Conservation (phyloP, 1,140 invertebrate species). For the Mycetomoellerius zeteki region DNA sequence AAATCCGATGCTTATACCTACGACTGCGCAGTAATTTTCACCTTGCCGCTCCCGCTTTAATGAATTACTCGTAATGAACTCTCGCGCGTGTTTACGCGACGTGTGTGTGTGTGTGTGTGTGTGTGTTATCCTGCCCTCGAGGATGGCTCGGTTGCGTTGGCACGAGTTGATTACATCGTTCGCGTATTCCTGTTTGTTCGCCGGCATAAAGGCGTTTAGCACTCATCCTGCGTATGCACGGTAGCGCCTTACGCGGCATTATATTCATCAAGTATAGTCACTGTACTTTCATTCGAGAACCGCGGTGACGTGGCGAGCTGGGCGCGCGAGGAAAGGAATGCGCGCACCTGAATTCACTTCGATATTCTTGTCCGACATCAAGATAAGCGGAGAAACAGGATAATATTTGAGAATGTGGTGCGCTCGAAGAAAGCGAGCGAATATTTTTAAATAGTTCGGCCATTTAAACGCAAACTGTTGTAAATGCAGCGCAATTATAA, state of each 20-base stretch:
- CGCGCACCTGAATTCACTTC: conserved; percentile 2
- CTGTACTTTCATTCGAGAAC: conserved; percentile 67
- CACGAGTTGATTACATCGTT: conserved; percentile 49
- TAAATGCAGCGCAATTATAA: not conserved
- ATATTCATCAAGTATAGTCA: conserved; percentile 60
- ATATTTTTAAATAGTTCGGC: not conserved
- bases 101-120: not conserved
- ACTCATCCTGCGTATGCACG: conserved; percentile 49
- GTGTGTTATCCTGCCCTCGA: conserved; percentile 17
- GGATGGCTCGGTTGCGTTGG: conserved; percentile 14
- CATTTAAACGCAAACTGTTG: not conserved
- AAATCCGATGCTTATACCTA: not conserved
- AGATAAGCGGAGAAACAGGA: not conserved
- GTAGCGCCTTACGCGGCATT: conserved; percentile 49
- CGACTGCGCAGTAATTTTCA: conserved; percentile 18
- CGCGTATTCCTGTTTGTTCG: conserved; percentile 27
- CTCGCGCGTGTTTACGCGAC: conserved; percentile 1
- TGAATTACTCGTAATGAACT: conserved; percentile 46
- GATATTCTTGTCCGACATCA: not conserved
- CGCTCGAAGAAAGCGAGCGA: not conserved
- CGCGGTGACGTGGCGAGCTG: conserved; percentile 60
- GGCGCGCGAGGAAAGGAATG: conserved; percentile 45
- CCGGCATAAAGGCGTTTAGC: not conserved
- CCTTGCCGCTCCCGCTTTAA: conserved; percentile 17
- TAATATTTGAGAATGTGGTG: not conserved